Evolutionary conservation across 2,797 vertebrate species (phyloP), one percentile per base, ranked within the genome.

Genomic region (Chelon auratus): DNA sequence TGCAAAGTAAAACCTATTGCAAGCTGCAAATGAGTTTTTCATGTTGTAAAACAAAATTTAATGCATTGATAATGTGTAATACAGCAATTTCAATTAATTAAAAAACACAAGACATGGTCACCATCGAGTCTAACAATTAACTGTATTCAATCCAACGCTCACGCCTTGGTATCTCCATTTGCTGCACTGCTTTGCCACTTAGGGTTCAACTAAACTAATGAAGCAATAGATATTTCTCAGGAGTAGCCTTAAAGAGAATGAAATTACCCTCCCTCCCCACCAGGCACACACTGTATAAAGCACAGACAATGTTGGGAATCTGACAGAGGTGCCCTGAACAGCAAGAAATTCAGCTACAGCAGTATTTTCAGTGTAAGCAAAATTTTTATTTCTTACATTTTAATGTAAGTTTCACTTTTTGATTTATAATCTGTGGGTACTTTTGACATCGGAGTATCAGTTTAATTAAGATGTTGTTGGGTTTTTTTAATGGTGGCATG

Each of bases 271-370:
- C 77, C 86, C 86, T 77, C 88, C 76, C 85, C 54, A 62, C 60
- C 20, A n/a, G 66, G 64, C 36, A 63, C 74, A 42, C 67, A 9
- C 69, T 61, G 58, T 92, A 93, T 92, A 93, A 93, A 92, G 85
- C 83, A 68, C 58, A 10, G 59, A 5, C 56, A 78, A 76, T 75
- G 45, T 69, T 72, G 50, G 69, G 18, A 83, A 69, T 70, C 66
- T 52, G 69, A 70, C 78, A 88, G 62, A 87, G 72, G 76, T 60
- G 58, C 39, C 53, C 68, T 47, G 55, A 68, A 57, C 75, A 48
- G 65, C 12, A 0, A 60, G 61, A 51, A 76, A 81, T 66, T 14
- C 20, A 3, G 65, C 72, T 9, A 47, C 74, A 79, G 73, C 63
- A 8, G 33, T 37, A 22, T 30, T 68, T 62, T 20, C 37, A 62